Percentiles rank a stretch among this genome's conserved stretches.
Conservation (phyloP, 2,888 invertebrate species). For the Stenolophus ochropezus region DNA sequence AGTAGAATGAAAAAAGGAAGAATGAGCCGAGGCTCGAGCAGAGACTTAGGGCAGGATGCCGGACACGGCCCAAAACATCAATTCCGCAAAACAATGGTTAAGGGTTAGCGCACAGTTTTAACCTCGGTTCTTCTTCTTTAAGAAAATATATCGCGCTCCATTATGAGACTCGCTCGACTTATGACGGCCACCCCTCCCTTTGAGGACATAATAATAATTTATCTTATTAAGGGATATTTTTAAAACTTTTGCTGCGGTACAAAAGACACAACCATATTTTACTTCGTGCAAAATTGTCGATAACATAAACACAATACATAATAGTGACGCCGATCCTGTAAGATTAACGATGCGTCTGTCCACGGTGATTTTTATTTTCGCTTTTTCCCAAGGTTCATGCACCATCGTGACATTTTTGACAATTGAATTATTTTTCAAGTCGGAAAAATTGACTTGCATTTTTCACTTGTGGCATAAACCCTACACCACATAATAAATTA, state of each 20-base stretch:
- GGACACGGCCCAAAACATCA: constrained; percentile 54
- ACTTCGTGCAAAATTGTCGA: constrained; percentile 49
- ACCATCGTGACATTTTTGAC: constrained; percentile 29
- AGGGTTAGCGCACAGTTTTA: constrained; percentile 55
- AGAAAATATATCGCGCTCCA: constrained; percentile 57
- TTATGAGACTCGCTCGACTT: constrained; percentile 51
- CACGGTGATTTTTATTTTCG: constrained; percentile 35
- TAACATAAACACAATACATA: constrained; percentile 56
- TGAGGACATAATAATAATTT: constrained; percentile 57
- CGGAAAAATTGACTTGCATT: background rate
- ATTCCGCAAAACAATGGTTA: constrained; percentile 57
- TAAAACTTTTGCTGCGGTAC: constrained; percentile 47
- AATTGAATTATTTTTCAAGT: constrained; percentile 27
- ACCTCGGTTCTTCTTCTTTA: constrained; percentile 57
- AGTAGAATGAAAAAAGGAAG: constrained; percentile 52
- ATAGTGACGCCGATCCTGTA: constrained; percentile 16
- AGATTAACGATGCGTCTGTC: constrained; percentile 41
- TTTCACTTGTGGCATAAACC: background rate
- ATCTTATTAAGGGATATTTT: constrained; percentile 58
- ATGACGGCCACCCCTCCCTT: constrained; percentile 40
- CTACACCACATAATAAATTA: background rate
- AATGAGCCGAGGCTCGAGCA: constrained; percentile 2
- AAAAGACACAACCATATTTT: constrained; percentile 53
- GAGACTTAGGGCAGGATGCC: constrained; percentile 17
- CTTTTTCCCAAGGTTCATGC: constrained; percentile 1